Base-by-base conservation (phyloP, 1,140 invertebrate genomes). In the Ectropis grisescens region DNA sequence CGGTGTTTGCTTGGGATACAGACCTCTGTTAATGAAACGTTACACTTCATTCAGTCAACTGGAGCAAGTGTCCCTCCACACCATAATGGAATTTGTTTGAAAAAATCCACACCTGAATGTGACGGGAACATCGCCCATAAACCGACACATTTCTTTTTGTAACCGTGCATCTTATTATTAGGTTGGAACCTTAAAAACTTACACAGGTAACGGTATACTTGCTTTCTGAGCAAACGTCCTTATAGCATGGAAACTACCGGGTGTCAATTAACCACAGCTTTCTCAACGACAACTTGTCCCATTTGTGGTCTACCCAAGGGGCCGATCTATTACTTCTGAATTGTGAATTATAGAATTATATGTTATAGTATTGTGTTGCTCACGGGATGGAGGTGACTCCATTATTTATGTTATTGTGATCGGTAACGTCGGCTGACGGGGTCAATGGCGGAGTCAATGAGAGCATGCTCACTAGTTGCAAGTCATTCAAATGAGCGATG, bases 371-470 rank as follows among this genome's bases (percentile, higher is more conserved):
- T 39, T 34, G 48, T 41, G 57, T 53, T 64, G 41, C 58, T 51
- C 58, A 47, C 35, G 65, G 67, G 71, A 71, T 60, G 55, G 56
- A 59, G 53, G 58, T 58, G 45, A 48, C 47, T 48, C 52, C 52
- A 67, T 75, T 72, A 72, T 71, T 72, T 72, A 70, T 62, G 56
- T 64, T 71, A 58, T 71, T 62, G 60, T 60, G 62, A 67, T 65
- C 43, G 37, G 40, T 51, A 44, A 44, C 50, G 54, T 42, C 30
- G 43, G 41, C 38, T 58, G 56, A 49, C 46, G 56, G 53, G 75
- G 75, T 80, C 75, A 80, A 62, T 64, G 46, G 59, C 47, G 69
- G 59, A 76, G 75, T 80, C 69, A 71, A 76, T 71, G 71, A 75
- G 70, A 76, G 51, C 64, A 65, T 72, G 51, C 64, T 54, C 58